Evolutionary conservation across 2,113 vertebrate species (phyloP), one percentile per base, ranked within the genome.

Genomic region (Saimiri boliviensis): DNA sequence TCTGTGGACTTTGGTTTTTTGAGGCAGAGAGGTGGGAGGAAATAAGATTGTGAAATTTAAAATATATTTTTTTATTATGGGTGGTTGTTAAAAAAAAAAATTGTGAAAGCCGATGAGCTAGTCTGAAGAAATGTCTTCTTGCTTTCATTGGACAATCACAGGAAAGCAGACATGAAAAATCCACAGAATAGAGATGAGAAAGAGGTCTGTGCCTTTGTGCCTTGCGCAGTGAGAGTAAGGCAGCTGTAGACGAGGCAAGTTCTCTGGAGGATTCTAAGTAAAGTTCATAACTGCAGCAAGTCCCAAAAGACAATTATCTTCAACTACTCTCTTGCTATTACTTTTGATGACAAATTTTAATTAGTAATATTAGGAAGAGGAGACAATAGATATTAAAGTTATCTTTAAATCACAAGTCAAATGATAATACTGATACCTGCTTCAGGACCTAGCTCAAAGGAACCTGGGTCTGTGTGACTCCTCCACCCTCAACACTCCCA

Each of bases 311-410:
- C 11, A 95, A 68, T 94, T 93, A 84, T 37, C 85, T 95, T 94
- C 49, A 86, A 89, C 52, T 91, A 37, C 32, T 97, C 86, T 81
- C 63, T 84, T 89, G 74, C 76, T 89, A 70, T 91, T 73, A 71
- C 25, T 96, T 96, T 91, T 87, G 35, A 85, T 86, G 60, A 58
- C 93, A 66, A 96, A 96, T 97, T 95, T 97, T 93, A 93, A 93
- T 89, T 95, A 49, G 84, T 68, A 86, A 9, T 40, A 76, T 81
- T 83, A 94, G 93, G 32, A 92, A 86, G 70, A 70, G 63, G 87
- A 79, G 60, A 92, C 87, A 96, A 96, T 74, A 84, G 47, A 95
- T 93, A 93, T 25, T 90, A 84, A 87, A 88, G 74, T 71, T 90
- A 66, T 71, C 49, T 93, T 95, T 60, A 95, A 81, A 83, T 96